Percentiles rank a stretch among this genome's conserved stretches.
phyloP scores from a whole-genome alignment of 2,888 invertebrate genomes.

The Orthosia gracilis region DNA sequence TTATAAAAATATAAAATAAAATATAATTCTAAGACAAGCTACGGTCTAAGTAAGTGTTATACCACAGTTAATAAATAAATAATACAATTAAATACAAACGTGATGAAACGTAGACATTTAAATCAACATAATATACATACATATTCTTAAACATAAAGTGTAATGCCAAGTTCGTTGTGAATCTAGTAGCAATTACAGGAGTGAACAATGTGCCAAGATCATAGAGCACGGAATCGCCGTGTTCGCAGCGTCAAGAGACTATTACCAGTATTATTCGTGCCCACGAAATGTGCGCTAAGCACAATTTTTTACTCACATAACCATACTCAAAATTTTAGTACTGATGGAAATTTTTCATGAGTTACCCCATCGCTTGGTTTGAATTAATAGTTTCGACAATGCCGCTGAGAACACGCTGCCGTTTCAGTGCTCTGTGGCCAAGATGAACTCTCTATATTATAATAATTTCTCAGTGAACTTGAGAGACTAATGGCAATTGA shows the following conservation, averaged over 20 bases:
- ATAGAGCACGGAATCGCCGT: neutral
- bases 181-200: slow-evolving; percentile 24
- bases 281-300: no score
- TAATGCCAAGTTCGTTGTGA: slow-evolving; percentile 42
- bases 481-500: neutral
- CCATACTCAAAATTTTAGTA: neutral
- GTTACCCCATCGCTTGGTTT: neutral
- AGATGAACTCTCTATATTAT: neutral
- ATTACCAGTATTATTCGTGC: no score
- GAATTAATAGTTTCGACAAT: neutral
- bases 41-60: slow-evolving; percentile 50
- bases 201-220: slow-evolving; percentile 19
- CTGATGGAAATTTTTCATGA: no score
- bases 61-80: slow-evolving; percentile 61
- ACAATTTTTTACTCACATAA: neutral
- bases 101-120: slow-evolving; percentile 48
- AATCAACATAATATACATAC: slow-evolving; percentile 52
- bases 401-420: neutral
- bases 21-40: slow-evolving; percentile 41
- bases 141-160: slow-evolving; percentile 58
- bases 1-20: slow-evolving; percentile 36
- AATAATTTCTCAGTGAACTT: neutral
- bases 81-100: slow-evolving; percentile 46
- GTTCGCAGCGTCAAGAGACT: neutral
- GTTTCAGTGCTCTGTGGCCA: neutral